Base-by-base conservation (phyloP, 2,888 invertebrate genomes). In the Drosophila picticornis region DNA sequence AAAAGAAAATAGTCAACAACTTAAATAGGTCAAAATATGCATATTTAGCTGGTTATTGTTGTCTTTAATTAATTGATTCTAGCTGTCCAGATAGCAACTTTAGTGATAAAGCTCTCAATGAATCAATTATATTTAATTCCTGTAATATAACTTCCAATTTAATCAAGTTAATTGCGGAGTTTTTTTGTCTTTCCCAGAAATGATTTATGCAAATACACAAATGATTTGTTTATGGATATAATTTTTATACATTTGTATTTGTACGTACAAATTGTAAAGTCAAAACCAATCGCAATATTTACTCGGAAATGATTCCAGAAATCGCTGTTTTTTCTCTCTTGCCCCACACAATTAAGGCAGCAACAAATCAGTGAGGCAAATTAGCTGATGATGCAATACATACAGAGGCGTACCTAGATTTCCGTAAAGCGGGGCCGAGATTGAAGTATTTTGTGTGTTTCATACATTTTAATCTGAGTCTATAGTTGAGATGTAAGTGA, bases 301-400 rank as follows among this genome's bases (percentile, higher is more conserved):
- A 13, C 34, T 52, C 29, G 16, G 32, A 64, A 50, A 40, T 57
- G 11, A 48, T 58, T 58, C 36, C 65, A 50, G 40, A 50, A 25
- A 40, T 38, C 34, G 9, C 13, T 32, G n/a, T 34, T 34, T 27
- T 27, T 68, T 25, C 46, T 9, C 46, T 46, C 46, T 46, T 46
- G 2, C 22, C 16, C 7, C 46, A 22, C 22, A 16, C 46, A 46
- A 46, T 46, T 57, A 36, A n/a, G 36, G 55, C 34, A 27, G 27
- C 27, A 27, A n/a, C 27, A 56, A 36, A 27, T 51, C n/a, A 60
- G 10, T 38, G 7, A 22, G 31, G 1, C 31, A 31, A 32, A 19
- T n/a, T 52, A 9, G n/a, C 25, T 38, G 62, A 68, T 81, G 77
- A 77, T 80, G 72, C 64, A 77, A 72, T 64, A 4, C 38, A 53